Base-by-base conservation (phyloP, 2,888 invertebrate species). In the Brenthis daphne region DNA sequence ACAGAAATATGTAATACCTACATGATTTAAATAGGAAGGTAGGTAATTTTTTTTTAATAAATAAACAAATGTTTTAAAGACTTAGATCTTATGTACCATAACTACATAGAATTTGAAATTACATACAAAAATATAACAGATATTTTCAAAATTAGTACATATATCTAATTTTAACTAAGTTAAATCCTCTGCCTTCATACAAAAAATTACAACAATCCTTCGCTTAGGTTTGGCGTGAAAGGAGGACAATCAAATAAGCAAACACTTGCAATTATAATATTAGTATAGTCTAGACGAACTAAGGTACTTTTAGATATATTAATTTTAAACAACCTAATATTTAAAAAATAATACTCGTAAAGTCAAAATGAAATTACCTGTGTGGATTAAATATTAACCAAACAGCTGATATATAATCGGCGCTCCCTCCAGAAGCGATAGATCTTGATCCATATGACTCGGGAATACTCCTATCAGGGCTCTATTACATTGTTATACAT, bases 391-490 rank as follows among this genome's bases (percentile, higher is more conserved):
- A 80, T 67, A 88, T 51, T 56, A 92, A 75, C 61, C 82, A 76
- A n/a, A 82, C 50, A 2, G 88, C 87, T 14, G 82, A 74, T 43
- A 79, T 78, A 58, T 87, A 88, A 67, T 90, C 83, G 0, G 72
- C 68, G 67, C 86, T 86, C 20, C 83, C 82, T 1, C 76, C 75
- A 6, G 91, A 92, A n/a, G 85, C 82, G 69, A 88, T 80, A 4
- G 92, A 91, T 72, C 80, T 87, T 0, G 92, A 92, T 0, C 90
- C 90, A 67, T 88, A 90, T 3, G 90, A 91, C 65, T 87, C 91
- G 0, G 84, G 80, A 6, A 87, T 79, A 70, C 91, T 92, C 74
- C 82, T 87, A 2, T 88, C 84, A 24, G 88, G 87, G 71, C 89
- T 90, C 91, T 90, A 75, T 43, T 77, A 77, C 54, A 51, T 65